These are phyloP conservation scores for Semaprochilodus insignis DNA, from an alignment of 2,797 vertebrate species.

Conservation along the genomic window DNA sequence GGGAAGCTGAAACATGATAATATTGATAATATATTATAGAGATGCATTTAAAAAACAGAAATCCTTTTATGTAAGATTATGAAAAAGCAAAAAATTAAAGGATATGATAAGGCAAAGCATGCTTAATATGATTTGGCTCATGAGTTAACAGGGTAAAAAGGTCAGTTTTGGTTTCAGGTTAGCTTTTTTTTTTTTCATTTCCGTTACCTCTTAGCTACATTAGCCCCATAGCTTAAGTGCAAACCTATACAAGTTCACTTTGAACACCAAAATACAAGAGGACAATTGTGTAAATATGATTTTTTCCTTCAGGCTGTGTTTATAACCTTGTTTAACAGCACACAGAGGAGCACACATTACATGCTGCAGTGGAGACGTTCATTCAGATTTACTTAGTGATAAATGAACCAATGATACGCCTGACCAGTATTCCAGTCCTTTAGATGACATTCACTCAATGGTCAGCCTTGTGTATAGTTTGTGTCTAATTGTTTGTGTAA, in stretches of 20 bases:
- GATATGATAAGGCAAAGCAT: too few species aligned
- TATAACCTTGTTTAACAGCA: background rate
- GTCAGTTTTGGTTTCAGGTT: too few species aligned
- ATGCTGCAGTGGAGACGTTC: background rate
- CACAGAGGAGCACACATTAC: background rate
- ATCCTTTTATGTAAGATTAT: too few species aligned
- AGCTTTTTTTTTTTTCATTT: background rate
- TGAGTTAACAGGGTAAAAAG: too few species aligned
- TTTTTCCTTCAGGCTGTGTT: background rate
- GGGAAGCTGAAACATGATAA: too few species aligned
- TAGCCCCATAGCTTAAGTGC: background rate
- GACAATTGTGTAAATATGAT: background rate
- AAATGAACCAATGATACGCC: background rate
- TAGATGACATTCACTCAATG: background rate
- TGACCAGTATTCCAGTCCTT: background rate
- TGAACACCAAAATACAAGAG: background rate
- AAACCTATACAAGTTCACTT: background rate
- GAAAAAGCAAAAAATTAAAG: too few species aligned
- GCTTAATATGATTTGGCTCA: too few species aligned
- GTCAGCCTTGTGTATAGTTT: background rate
- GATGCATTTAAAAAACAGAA: too few species aligned
- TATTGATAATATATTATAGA: too few species aligned
- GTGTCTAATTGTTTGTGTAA: background rate
- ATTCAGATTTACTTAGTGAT: constrained; percentile 17
- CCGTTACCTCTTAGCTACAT: background rate